Conservation (phyloP, 2,113 vertebrate genomes). For the Phaethon lepturus region DNA sequence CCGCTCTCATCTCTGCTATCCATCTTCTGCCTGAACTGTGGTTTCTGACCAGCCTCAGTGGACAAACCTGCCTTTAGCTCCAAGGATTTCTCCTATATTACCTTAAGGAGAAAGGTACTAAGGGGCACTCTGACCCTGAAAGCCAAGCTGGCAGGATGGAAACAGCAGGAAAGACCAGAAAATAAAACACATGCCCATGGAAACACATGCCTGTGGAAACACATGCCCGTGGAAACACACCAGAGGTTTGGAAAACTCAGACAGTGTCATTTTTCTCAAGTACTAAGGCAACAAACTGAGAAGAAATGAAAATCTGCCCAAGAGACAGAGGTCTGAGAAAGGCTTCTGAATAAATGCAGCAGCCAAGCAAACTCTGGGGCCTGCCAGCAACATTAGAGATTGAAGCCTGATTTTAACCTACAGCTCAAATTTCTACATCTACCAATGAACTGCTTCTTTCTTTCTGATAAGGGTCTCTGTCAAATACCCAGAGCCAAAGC, state of each 20-base stretch:
- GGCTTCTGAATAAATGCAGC: slow-evolving; percentile 8
- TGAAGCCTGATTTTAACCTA: neutral
- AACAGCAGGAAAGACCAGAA: neutral
- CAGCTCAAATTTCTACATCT: neutral
- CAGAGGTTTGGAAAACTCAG: neutral
- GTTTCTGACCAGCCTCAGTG: neutral
- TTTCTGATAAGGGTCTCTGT: neutral
- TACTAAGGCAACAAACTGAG: slow-evolving; percentile 15
- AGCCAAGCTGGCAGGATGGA: neutral
- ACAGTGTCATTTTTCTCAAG: neutral
- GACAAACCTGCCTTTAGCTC: neutral
- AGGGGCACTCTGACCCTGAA: neutral
- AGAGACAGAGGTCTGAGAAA: neutral
- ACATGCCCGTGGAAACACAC: neutral
- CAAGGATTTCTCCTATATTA: neutral
- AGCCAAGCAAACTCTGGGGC: neutral
- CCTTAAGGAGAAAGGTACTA: neutral
- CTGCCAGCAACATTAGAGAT: neutral
- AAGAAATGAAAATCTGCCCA: slow-evolving; percentile 33
- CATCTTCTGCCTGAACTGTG: neutral
- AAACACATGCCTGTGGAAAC: neutral
- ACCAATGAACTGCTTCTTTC: neutral
- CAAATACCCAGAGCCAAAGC: neutral
- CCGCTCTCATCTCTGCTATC: neutral
- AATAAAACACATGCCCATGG: neutral